Evolutionary conservation across 2,797 vertebrate genomes (phyloP).

Genomic region (Fistularia tabacaria): DNA sequence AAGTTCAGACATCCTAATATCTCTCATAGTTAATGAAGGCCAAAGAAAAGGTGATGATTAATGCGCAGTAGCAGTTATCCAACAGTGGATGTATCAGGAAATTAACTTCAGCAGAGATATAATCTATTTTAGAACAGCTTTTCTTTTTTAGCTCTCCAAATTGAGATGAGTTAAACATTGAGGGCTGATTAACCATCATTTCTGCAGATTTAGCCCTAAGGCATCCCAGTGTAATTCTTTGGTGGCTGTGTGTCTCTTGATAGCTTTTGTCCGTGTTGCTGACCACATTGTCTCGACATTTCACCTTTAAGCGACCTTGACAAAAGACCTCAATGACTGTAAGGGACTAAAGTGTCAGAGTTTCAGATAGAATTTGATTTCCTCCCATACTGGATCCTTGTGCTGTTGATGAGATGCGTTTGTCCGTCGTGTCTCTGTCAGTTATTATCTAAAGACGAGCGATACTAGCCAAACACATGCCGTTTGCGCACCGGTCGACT

Average conservation of each 20-base stretch:
- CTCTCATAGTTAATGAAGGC: too few species aligned
- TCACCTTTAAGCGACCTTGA: slow-evolving; percentile 8
- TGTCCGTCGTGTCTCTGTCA: too few species aligned
- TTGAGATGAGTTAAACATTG: slow-evolving; percentile 3
- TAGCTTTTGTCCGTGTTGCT: slow-evolving; percentile 8
- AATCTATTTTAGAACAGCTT: slow-evolving; percentile 8
- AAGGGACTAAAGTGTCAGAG: not conserved
- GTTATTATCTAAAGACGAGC: not conserved
- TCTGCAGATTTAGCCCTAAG: slow-evolving; percentile 9
- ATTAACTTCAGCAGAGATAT: slow-evolving; percentile 10
- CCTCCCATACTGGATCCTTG: too few species aligned
- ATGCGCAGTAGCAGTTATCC: too few species aligned
- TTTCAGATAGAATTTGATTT: too few species aligned
- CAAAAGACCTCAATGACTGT: not conserved
- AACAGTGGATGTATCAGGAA: too few species aligned
- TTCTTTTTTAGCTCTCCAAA: slow-evolving; percentile 12
- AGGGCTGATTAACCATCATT: slow-evolving; percentile 23
- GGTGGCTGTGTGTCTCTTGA: slow-evolving; percentile 3
- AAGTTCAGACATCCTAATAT: slow-evolving; percentile 8
- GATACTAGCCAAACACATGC: not conserved
- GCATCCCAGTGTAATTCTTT: not conserved
- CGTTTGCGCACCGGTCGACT: too few species aligned
- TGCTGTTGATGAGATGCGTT: too few species aligned
- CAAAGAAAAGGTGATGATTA: too few species aligned
- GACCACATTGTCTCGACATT: not conserved